Conservation (phyloP, 2,888 invertebrate genomes). For the Onthophagus sagittarius region DNA sequence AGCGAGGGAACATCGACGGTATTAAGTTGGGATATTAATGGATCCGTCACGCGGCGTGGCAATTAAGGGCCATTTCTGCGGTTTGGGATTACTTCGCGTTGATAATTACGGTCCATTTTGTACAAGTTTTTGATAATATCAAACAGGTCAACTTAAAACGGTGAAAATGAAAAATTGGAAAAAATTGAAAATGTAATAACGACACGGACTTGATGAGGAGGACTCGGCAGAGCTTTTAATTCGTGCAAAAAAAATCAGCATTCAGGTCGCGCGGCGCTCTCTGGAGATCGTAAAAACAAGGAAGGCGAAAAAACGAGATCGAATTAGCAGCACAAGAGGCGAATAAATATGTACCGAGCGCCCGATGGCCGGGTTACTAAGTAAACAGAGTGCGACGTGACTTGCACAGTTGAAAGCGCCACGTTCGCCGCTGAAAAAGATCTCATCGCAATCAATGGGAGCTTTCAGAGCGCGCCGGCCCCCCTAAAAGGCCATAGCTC, state of each 20-base stretch:
- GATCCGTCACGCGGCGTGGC: not conserved
- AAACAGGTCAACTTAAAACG: not conserved
- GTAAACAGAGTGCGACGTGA: slow-evolving; percentile 5
- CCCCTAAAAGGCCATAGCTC: not conserved
- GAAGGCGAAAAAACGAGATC: slow-evolving; percentile 7
- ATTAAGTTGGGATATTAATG: not conserved
- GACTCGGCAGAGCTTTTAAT: not conserved
- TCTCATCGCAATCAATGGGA: not conserved
- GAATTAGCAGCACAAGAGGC: slow-evolving; percentile 12
- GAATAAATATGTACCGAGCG: slow-evolving; percentile 11
- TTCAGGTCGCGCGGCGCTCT: not conserved
- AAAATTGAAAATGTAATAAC: not conserved
- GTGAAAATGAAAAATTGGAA: not conserved
- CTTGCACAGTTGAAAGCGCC: not conserved
- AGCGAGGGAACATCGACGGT: not conserved
- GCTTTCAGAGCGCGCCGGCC: not conserved
- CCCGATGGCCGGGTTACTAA: slow-evolving; percentile 6
- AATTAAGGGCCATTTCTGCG: not conserved
- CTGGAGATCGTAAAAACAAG: slow-evolving; percentile 9
- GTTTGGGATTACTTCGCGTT: not conserved
- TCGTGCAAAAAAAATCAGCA: not conserved
- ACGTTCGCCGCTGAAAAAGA: not conserved
- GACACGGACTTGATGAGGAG: not conserved
- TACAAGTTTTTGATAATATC: not conserved
- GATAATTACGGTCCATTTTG: not conserved